Evolutionary conservation across 2,888 invertebrate species (phyloP).

Genomic region (Crossocerus cetratus): DNA sequence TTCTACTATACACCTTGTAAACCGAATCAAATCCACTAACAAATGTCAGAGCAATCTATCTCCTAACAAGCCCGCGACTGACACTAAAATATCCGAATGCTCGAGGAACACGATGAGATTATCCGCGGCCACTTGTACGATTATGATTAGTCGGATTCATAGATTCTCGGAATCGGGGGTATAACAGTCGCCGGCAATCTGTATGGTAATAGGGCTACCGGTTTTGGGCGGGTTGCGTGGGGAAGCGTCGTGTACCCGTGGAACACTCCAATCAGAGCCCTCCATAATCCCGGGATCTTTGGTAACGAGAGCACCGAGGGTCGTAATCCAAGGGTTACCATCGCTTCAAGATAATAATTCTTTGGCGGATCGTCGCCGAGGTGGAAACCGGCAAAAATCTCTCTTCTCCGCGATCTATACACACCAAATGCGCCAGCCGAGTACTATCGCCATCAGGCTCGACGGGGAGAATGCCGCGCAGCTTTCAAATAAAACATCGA

Average conservation of each 20-base stretch:
- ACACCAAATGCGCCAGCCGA: too few species aligned
- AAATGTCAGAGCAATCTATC: slow-evolving; percentile 9
- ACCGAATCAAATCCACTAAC: too few species aligned
- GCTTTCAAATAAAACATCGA: background rate
- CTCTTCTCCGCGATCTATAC: background rate
- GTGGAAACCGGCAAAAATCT: background rate
- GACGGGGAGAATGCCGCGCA: background rate
- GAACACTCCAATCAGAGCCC: slow-evolving; percentile 54
- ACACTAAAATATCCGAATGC: slow-evolving; percentile 41
- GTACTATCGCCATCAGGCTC: background rate
- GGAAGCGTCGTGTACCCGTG: slow-evolving; percentile 55
- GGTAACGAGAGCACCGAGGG: slow-evolving; percentile 42
- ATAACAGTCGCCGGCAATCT: slow-evolving; percentile 64
- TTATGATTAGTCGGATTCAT: slow-evolving; percentile 58
- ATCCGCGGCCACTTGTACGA: slow-evolving; percentile 47
- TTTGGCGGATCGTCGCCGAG: slow-evolving; percentile 11
- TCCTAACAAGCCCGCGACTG: background rate
- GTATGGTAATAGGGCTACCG: slow-evolving; percentile 69
- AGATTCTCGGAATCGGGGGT: slow-evolving; percentile 45
- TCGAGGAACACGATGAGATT: slow-evolving; percentile 28
- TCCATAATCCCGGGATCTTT: slow-evolving; percentile 54
- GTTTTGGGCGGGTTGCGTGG: slow-evolving; percentile 65
- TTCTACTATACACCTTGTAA: too few species aligned
- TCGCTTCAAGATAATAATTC: slow-evolving; percentile 40
- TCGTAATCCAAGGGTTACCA: slow-evolving; percentile 48